These are phyloP conservation scores for Chloroceryle aenea DNA, from an alignment of 2,113 vertebrate genomes.

Conservation along the genomic window DNA sequence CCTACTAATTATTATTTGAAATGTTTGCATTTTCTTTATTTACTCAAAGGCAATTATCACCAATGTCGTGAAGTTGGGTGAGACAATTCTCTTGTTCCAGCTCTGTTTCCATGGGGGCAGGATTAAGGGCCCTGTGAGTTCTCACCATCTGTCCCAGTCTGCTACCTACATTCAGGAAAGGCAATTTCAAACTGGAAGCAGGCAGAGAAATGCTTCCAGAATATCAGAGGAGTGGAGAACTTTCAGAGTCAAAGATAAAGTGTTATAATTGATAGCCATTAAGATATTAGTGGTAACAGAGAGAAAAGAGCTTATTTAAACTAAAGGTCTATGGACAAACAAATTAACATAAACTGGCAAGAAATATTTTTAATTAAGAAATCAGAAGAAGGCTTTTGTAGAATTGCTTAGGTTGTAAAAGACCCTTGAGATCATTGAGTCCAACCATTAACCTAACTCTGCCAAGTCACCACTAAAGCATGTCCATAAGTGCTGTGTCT, in stretches of 20 bases:
- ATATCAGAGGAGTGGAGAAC: background rate
- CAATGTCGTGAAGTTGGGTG: background rate
- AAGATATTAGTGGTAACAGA: background rate
- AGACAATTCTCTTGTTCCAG: background rate
- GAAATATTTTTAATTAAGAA: background rate
- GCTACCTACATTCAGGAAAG: background rate
- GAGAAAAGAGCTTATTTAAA: background rate
- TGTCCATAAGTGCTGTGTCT: background rate
- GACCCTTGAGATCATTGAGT: background rate
- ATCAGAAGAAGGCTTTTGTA: background rate
- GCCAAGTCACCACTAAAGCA: background rate
- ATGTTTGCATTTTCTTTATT: background rate
- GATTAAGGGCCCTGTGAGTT: background rate
- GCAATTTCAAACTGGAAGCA: background rate
- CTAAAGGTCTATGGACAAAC: background rate
- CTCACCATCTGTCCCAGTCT: background rate
- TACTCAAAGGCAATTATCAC: background rate
- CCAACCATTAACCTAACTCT: accelerated
- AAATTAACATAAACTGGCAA: background rate
- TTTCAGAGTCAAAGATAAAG: background rate
- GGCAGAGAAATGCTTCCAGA: background rate
- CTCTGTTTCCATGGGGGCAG: background rate
- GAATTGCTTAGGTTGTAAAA: background rate
- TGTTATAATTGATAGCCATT: background rate
- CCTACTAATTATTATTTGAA: background rate